Evolutionary conservation across 2,797 vertebrate genomes (phyloP).

Genomic region (Argya squamiceps): DNA sequence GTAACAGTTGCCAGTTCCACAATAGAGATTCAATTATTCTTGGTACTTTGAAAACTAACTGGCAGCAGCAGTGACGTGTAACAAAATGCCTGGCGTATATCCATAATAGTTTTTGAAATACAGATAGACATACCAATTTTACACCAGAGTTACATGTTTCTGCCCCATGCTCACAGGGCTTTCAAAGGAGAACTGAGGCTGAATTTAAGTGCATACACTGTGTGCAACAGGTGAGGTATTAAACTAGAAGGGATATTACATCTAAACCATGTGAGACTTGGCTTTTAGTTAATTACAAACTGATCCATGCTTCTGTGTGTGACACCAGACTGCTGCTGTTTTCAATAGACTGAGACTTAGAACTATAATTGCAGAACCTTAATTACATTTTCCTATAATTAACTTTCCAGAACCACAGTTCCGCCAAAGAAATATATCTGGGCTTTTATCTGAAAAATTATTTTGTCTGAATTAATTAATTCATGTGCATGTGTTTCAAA

Average conservation of each 20-base stretch:
- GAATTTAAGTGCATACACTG: not conserved
- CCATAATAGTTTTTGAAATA: not conserved
- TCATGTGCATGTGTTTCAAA: not conserved
- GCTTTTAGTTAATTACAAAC: conserved; percentile 18
- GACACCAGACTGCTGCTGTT: conserved; percentile 19
- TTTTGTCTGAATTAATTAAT: conserved; percentile 6
- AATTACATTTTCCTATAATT: conserved; percentile 40
- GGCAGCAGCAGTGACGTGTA: not conserved
- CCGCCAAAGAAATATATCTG: not conserved
- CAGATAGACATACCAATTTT: not conserved
- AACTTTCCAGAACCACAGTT: not conserved
- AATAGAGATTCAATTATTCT: not conserved
- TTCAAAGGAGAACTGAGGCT: not conserved
- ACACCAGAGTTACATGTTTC: not conserved
- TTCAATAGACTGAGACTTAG: conserved; percentile 10
- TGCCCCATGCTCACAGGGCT: not conserved
- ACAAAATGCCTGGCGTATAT: not conserved
- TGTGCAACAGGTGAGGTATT: not conserved
- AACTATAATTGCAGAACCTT: conserved; percentile 27
- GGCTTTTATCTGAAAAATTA: not conserved
- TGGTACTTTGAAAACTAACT: not conserved
- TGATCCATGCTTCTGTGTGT: not conserved
- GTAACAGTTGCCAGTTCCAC: not conserved
- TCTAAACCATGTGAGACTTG: not conserved
- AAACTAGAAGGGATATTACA: not conserved